Evolutionary conservation across 2,113 vertebrate species (phyloP).

Genomic region (Stigmatopora argus): DNA sequence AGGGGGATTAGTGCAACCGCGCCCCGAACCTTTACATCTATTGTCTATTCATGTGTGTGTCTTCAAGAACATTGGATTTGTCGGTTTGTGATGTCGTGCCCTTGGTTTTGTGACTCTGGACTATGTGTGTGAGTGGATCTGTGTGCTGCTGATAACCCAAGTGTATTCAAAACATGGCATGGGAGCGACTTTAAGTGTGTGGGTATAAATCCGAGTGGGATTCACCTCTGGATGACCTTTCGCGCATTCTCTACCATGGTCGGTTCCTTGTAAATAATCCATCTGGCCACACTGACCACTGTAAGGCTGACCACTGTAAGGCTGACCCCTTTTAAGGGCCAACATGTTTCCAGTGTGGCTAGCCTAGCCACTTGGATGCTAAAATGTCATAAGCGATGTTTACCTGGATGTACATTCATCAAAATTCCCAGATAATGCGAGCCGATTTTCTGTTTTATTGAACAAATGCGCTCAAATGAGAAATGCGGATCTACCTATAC

Average conservation of each 20-base stretch:
- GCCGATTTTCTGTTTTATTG: background rate
- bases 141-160: slow-evolving; percentile 58
- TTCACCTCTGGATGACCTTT: slow-evolving; percentile 63
- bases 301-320: no score
- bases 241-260: slow-evolving; percentile 43
- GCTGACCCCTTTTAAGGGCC: slow-evolving; percentile 29
- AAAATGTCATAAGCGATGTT: background rate
- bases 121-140: slow-evolving; percentile 48
- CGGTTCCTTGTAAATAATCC: slow-evolving; percentile 62
- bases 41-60: slow-evolving; percentile 23
- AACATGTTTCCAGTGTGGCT: background rate
- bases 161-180: slow-evolving; percentile 11
- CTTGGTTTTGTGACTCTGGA: slow-evolving; percentile 38
- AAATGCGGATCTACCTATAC: background rate
- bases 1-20: slow-evolving; percentile 39
- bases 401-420: background rate
- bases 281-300: slow-evolving; percentile 25
- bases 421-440: background rate
- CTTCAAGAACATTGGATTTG: slow-evolving; percentile 14
- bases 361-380: background rate
- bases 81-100: slow-evolving; percentile 30
- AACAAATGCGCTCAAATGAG: background rate
- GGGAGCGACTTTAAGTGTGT: background rate
- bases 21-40: slow-evolving; percentile 25
- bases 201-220: slow-evolving; percentile 32